A percentile compares a stretch with the other conserved stretches of the same genome.
Evolutionary conservation across 1,140 invertebrate genomes (phyloP).

Genomic region (Cydia strobilella): DNA sequence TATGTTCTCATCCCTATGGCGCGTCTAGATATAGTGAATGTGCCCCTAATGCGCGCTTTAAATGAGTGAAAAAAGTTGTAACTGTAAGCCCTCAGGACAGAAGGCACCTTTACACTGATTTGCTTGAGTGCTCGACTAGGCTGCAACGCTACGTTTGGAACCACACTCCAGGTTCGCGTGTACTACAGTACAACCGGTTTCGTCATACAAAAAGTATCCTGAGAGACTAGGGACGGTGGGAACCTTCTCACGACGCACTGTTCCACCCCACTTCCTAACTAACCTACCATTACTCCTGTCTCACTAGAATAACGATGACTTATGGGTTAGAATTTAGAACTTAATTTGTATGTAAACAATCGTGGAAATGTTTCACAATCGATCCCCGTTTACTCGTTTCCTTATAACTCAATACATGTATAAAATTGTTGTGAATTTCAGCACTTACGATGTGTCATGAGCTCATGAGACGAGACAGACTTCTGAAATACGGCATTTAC

Average conservation of each 20-base stretch:
- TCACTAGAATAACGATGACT: conserved; percentile 1
- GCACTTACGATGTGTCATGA: no score
- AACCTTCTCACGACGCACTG: conserved; percentile 57
- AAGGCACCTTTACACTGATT: no score
- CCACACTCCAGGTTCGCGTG: conserved; percentile 3
- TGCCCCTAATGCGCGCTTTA: no score
- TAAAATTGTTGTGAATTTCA: no score
- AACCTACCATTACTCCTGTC: conserved; percentile 12
- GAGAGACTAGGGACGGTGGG: conserved; percentile 46
- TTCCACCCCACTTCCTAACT: conserved; percentile 20
- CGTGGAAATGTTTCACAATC: neutral
- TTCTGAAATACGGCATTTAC: no score
- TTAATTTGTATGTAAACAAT: neutral
- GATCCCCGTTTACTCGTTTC: neutral
- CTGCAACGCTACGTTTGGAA: conserved; percentile 18
- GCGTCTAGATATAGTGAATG: no score
- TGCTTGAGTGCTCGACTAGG: neutral
- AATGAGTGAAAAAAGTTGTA: no score
- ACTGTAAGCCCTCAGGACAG: no score
- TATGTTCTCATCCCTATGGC: no score
- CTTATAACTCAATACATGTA: no score
- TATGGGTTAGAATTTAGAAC: neutral
- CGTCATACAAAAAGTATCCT: conserved; percentile 13
- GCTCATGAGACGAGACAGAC: no score
- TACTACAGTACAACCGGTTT: neutral